Percentiles rank a stretch among this genome's conserved stretches.
Evolutionary conservation across 2,113 vertebrate genomes (phyloP).

Genomic region (Polypterus senegalus): DNA sequence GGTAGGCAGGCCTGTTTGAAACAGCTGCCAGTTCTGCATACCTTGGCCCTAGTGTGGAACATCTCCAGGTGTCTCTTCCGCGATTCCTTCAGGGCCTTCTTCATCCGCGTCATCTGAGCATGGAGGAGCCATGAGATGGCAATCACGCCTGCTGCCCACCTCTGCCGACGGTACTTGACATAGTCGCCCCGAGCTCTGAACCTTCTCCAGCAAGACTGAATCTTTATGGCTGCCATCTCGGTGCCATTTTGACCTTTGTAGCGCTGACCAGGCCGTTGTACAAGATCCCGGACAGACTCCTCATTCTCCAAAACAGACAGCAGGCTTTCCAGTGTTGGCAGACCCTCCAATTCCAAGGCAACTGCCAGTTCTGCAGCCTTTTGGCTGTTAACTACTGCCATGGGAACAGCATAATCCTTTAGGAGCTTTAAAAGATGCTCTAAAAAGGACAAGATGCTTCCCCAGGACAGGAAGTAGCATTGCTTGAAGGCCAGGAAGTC

Average conservation of each 20-base stretch:
- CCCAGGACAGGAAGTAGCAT: constrained; percentile 45
- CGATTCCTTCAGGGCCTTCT: constrained; percentile 49
- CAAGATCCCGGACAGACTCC: constrained; percentile 30
- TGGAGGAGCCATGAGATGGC: constrained; percentile 48
- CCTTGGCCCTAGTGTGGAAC: constrained; percentile 66
- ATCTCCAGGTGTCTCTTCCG: constrained; percentile 68
- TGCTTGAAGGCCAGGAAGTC: constrained; percentile 56
- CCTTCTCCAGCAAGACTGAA: constrained; percentile 58
- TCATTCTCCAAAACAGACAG: constrained; percentile 54
- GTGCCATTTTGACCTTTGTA: constrained; percentile 53
- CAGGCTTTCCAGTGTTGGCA: constrained; percentile 23
- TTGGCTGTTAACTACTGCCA: constrained; percentile 42
- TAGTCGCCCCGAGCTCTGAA: constrained; percentile 35
- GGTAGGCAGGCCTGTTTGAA: constrained; percentile 24
- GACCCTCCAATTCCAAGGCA: constrained; percentile 27
- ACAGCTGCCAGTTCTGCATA: constrained; percentile 44
- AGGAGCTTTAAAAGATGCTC: constrained; percentile 45
- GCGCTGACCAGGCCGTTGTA: constrained; percentile 50
- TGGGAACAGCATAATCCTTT: constrained; percentile 48
- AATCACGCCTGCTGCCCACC: constrained; percentile 62
- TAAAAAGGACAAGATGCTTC: constrained; percentile 35
- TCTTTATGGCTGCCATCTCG: constrained; percentile 39
- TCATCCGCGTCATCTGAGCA: constrained; percentile 37
- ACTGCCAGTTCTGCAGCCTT: constrained; percentile 33
- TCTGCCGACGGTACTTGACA: constrained; percentile 30